These are phyloP conservation scores for Prochilodus magdalenae DNA, from an alignment of 2,113 vertebrate genomes.

Conservation along the genomic window DNA sequence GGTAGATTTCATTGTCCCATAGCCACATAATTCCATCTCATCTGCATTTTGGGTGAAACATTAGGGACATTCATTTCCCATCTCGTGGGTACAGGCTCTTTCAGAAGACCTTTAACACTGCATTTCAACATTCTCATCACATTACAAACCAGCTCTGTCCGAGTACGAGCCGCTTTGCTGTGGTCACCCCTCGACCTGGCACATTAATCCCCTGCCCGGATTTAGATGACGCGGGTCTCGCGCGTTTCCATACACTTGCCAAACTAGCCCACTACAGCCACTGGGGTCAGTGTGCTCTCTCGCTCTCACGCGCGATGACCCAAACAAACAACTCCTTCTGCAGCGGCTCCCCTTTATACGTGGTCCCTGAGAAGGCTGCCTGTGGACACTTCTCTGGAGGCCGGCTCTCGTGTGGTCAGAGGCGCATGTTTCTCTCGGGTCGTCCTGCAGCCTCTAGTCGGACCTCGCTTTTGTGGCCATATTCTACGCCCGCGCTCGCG, in stretches of 20 bases:
- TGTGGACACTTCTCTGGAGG: slow-evolving; percentile 74
- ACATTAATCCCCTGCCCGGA: neutral
- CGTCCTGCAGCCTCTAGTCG: slow-evolving; percentile 68
- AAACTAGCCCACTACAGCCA: neutral
- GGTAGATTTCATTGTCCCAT: too few species aligned
- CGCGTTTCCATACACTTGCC: neutral
- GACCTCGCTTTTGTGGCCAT: slow-evolving; percentile 78
- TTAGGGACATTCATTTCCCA: too few species aligned
- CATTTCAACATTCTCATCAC: neutral
- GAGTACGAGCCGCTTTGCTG: neutral
- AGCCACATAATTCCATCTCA: too few species aligned
- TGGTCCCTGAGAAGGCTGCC: slow-evolving; percentile 79
- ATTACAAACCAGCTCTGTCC: neutral
- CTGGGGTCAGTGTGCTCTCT: neutral
- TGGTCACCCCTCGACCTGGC: neutral
- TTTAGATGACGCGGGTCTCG: neutral
- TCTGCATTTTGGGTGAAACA: too few species aligned
- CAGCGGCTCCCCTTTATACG: slow-evolving; percentile 79
- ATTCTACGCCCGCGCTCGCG: slow-evolving; percentile 78
- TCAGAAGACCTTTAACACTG: too few species aligned
- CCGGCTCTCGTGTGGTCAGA: slow-evolving; percentile 72
- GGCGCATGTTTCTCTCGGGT: slow-evolving; percentile 83
- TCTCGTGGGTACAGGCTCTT: too few species aligned
- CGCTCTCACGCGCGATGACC: neutral
- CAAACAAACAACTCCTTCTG: slow-evolving; percentile 58